Percentiles rank a stretch among this genome's conserved stretches.
Conservation (phyloP, 2,888 invertebrate species). For the Tetranychus piercei region DNA sequence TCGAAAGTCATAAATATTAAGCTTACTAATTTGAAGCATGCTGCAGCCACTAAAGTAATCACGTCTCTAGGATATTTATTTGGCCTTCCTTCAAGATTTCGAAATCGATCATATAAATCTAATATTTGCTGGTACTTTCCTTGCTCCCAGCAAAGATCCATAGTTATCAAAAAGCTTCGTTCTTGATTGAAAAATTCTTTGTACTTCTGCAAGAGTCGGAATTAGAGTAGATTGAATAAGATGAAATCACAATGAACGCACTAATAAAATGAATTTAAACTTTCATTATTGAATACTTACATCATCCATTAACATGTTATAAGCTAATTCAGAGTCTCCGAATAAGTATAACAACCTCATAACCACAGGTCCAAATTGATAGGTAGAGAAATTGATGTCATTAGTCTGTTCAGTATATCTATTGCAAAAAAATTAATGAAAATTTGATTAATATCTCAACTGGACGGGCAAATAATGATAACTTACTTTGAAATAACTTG, state of each 20-base stretch:
- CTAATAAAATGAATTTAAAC: neutral
- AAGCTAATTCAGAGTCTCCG: slow-evolving; percentile 48
- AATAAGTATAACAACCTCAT: slow-evolving; percentile 57
- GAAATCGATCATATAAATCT: slow-evolving; percentile 44
- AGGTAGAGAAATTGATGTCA: slow-evolving; percentile 55
- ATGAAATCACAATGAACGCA: neutral
- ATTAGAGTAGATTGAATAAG: neutral
- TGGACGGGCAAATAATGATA: neutral
- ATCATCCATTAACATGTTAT: slow-evolving; percentile 32
- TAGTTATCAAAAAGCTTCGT: slow-evolving; percentile 45
- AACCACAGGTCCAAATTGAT: slow-evolving; percentile 58
- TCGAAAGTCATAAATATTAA: slow-evolving; percentile 14
- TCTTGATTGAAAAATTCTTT: slow-evolving; percentile 53
- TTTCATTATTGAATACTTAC: slow-evolving; percentile 31
- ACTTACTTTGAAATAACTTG: slow-evolving; percentile 50
- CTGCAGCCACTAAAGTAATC: slow-evolving; percentile 46
- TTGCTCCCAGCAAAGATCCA: slow-evolving; percentile 52
- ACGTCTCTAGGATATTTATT: slow-evolving; percentile 47
- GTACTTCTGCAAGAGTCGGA: slow-evolving; percentile 39
- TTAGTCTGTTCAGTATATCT: slow-evolving; percentile 52
- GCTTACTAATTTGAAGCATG: slow-evolving; percentile 55
- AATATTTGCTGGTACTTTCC: slow-evolving; percentile 48
- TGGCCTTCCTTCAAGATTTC: slow-evolving; percentile 34
- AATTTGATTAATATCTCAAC: neutral
- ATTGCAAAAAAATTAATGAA: slow-evolving; percentile 12